A percentile compares a stretch with the other conserved stretches of the same genome.
These are phyloP conservation scores for Xestia ashworthii DNA, from an alignment of 2,888 invertebrate genomes.

Conservation along the genomic window DNA sequence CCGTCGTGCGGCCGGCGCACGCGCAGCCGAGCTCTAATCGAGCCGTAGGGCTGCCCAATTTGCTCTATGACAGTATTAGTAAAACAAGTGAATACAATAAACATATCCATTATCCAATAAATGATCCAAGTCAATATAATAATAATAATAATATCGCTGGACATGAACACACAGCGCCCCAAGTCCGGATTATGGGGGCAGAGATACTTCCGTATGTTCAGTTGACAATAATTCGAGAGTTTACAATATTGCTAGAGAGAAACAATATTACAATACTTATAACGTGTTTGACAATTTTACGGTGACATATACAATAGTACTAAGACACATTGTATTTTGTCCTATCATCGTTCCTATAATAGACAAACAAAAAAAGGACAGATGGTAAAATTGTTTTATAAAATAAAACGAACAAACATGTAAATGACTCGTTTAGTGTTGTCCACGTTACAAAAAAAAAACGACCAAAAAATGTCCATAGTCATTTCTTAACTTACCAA, in stretches of 20 bases:
- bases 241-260: no score
- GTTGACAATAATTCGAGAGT: no score
- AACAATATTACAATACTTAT: no score
- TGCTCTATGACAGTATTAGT: not conserved
- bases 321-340: not conserved
- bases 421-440: not conserved
- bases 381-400: not conserved
- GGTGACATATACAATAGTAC: no score
- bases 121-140: not conserved
- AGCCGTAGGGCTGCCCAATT: conserved; percentile 49
- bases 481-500: conserved; percentile 15
- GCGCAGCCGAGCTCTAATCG: conserved; percentile 55
- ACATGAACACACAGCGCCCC: no score
- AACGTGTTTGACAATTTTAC: no score
- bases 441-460: not conserved
- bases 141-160: no score
- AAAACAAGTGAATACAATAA: not conserved
- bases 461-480: not conserved
- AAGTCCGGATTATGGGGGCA: no score
- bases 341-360: not conserved
- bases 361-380: not conserved
- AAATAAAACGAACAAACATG: not conserved
- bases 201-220: no score
- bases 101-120: not conserved
- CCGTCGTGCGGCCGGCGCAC: conserved; percentile 62